Conservation (phyloP, 2,888 invertebrate species). For the Brenthis daphne region DNA sequence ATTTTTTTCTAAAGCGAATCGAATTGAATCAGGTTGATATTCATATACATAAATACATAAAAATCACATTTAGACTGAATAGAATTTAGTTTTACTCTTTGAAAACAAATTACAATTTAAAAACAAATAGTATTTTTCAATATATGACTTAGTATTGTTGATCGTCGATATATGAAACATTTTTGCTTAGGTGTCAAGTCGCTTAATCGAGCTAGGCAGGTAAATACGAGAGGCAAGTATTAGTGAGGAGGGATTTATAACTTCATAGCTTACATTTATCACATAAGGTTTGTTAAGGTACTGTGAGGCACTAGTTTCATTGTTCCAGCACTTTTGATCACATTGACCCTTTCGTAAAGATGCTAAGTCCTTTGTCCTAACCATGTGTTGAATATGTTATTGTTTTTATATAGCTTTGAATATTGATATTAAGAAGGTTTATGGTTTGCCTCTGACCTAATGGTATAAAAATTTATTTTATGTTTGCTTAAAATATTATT, state of each 20-base stretch:
- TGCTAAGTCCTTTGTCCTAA: constrained; percentile 15
- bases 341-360: not conserved
- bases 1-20: too few relatives aligned
- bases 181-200: constrained; percentile 80
- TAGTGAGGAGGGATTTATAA: constrained; percentile 74
- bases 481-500: too few relatives aligned
- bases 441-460: not conserved
- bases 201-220: constrained; percentile 80
- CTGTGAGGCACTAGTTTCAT: constrained; percentile 64
- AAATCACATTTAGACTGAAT: too few relatives aligned
- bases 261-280: constrained; percentile 55
- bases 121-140: not conserved
- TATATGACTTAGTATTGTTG: not conserved
- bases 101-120: not conserved
- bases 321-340: constrained; percentile 31
- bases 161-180: constrained; percentile 37
- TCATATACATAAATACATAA: too few relatives aligned
- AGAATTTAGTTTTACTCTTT: too few relatives aligned
- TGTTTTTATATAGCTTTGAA: too few relatives aligned
- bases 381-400: not conserved
- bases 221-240: constrained; percentile 71
- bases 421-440: not conserved
- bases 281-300: constrained; percentile 73
- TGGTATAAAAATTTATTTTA: not conserved
- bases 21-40: too few relatives aligned